Percentiles rank a stretch among this genome's conserved stretches.
Conservation (phyloP, 2,888 invertebrate genomes). For the Fragum whitleyi region DNA sequence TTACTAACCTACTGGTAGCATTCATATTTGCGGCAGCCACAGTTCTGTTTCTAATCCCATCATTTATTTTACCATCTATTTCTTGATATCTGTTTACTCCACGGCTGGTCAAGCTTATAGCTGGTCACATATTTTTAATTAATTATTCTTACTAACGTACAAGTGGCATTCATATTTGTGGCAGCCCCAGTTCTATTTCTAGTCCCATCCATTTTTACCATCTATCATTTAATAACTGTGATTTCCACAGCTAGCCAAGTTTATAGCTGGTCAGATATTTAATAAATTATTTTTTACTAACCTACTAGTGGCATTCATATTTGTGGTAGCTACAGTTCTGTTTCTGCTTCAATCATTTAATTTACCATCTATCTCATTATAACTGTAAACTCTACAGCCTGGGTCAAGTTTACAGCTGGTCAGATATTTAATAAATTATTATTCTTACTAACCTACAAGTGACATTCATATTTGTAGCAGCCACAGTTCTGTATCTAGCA, state of each 20-base stretch:
- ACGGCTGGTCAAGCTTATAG: slow-evolving; percentile 76
- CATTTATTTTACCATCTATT: slow-evolving; percentile 80
- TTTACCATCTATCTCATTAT: slow-evolving; percentile 81
- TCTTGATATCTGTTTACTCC: slow-evolving; percentile 82
- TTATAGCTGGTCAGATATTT: too few species aligned
- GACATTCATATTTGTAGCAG: slow-evolving; percentile 84
- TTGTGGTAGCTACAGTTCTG: slow-evolving; percentile 83
- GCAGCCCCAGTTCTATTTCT: slow-evolving; percentile 83
- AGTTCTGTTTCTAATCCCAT: slow-evolving; percentile 82
- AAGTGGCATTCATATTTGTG: slow-evolving; percentile 84
- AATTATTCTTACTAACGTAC: too few species aligned
- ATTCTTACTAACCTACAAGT: slow-evolving; percentile 82
- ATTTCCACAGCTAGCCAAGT: slow-evolving; percentile 74
- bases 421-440: too few species aligned
- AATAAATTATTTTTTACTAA: too few species aligned
- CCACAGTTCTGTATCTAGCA: slow-evolving; percentile 82
- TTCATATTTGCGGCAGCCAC: slow-evolving; percentile 84
- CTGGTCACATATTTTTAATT: slow-evolving; percentile 72
- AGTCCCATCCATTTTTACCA: slow-evolving; percentile 80
- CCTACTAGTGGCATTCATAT: slow-evolving; percentile 85
- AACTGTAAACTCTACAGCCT: slow-evolving; percentile 75
- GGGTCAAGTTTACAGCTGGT: too few species aligned
- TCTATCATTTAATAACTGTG: slow-evolving; percentile 83
- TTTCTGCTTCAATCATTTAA: slow-evolving; percentile 82
- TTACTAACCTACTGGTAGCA: slow-evolving; percentile 82